Evolutionary conservation across 2,113 vertebrate species (phyloP).

Genomic region (Cinclus mexicanus): DNA sequence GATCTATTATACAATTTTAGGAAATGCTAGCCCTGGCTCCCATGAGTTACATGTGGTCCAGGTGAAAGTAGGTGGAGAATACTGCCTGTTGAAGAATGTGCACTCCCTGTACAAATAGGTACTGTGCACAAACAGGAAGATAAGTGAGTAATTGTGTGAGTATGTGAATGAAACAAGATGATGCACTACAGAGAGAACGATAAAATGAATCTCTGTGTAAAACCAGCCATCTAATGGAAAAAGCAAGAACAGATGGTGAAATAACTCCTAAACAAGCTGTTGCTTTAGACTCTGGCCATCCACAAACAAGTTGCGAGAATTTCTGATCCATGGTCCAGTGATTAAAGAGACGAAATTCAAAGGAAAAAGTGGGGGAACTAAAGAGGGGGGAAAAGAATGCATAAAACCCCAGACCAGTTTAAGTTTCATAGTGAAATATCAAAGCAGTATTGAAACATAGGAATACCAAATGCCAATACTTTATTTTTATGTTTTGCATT

Average conservation of each 20-base stretch:
- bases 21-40: neutral
- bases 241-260: slow-evolving; percentile 73
- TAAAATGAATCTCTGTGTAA: slow-evolving; percentile 19
- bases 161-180: slow-evolving; percentile 21
- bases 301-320: slow-evolving; percentile 66
- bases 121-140: neutral
- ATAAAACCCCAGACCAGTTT: slow-evolving; percentile 77
- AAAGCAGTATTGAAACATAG: slow-evolving; percentile 80
- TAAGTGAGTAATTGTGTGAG: neutral
- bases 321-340: slow-evolving; percentile 74
- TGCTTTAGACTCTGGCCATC: slow-evolving; percentile 49
- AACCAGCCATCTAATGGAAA: slow-evolving; percentile 53
- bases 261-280: slow-evolving; percentile 41
- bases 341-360: slow-evolving; percentile 78
- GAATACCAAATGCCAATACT: slow-evolving; percentile 76
- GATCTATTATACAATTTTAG: neutral
- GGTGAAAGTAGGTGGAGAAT: neutral
- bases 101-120: neutral
- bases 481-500: slow-evolving; percentile 76
- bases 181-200: neutral
- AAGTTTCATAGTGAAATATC: slow-evolving; percentile 79
- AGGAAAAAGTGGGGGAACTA: slow-evolving; percentile 65
- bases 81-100: neutral
- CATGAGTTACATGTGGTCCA: neutral
- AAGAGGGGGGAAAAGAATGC: slow-evolving; percentile 70